Evolutionary conservation across 2,888 invertebrate genomes (phyloP), one percentile per base, ranked within the genome.

Genomic region (Stegophylla sp.): DNA sequence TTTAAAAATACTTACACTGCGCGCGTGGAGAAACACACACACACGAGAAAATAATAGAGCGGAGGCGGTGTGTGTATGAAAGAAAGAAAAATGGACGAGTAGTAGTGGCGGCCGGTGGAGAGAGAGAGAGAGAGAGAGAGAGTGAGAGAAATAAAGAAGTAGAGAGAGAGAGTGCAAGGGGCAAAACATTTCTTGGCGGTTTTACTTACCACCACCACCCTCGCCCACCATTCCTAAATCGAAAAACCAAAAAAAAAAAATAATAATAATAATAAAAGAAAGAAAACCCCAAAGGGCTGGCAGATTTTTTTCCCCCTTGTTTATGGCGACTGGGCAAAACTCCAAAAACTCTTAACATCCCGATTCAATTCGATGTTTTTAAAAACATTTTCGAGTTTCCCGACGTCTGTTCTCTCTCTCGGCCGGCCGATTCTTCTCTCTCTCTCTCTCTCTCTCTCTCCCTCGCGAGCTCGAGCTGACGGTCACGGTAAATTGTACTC

Each of bases 331-430:
- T 79, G 69, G 79, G 79, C 79, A 61, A 51, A 61, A 69, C 61
- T 48, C 69, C 79, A 79, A 71, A 59, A 69, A 79, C 69, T 79
- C 79, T 51, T 26, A 79, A 71, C 71, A 20, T 79, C n/a, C 61
- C 61, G 26, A 79, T 71, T 71, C 79, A 79, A 79, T 63, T 71
- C 61, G 23, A 79, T 79, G 69, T 79, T 79, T 79, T 76, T 79
- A 61, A 79, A 79, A 71, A 69, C 79, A 41, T 79, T 79, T 79
- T 71, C 45, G n/a, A 59, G 26, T 69, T 48, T 75, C 4, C n/a
- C 63, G 51, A 66, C 28, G 12, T 48, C 48, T 51, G 4, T 51
- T 64, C 12, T 23, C 41, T 20, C 34, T n/a, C 4, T 7, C 28
- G 12, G n/a, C n/a, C n/a, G n/a, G n/a, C n/a, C n/a, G n/a, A 41